Percentiles rank a stretch among this genome's conserved stretches.
Evolutionary conservation across 1,140 invertebrate genomes (phyloP).

Genomic region (Phymastichus coffea): DNA sequence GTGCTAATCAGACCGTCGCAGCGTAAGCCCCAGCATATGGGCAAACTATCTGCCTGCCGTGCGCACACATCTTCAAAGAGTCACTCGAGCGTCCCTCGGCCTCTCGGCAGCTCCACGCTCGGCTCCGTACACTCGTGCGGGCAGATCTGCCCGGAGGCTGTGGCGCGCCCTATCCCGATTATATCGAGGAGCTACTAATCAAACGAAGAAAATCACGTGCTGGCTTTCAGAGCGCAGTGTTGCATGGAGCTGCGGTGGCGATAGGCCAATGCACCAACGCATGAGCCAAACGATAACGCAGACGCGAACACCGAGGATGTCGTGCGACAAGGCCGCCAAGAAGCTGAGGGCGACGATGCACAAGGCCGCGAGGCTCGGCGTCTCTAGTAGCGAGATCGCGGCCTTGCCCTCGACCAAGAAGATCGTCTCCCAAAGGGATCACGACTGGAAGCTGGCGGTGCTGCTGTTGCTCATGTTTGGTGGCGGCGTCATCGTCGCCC

Average conservation of each 20-base stretch:
- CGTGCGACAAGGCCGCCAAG: constrained; percentile 50
- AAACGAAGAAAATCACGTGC: too few relatives aligned
- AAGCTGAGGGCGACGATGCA: constrained; percentile 46
- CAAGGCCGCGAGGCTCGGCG: constrained; percentile 48
- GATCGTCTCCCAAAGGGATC: constrained; percentile 48
- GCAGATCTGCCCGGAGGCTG: too few relatives aligned
- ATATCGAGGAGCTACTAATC: too few relatives aligned
- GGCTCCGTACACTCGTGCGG: background rate
- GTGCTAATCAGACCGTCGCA: background rate
- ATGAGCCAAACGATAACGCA: too few relatives aligned
- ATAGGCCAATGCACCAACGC: too few relatives aligned
- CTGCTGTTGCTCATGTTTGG: constrained; percentile 50
- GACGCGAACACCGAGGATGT: constrained; percentile 47
- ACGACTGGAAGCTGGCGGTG: constrained; percentile 52
- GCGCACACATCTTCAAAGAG: constrained; percentile 9
- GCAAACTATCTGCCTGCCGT: background rate
- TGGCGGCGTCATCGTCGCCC: constrained; percentile 49
- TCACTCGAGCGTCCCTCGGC: too few relatives aligned
- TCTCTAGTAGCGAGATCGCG: constrained; percentile 45
- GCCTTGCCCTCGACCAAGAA: constrained; percentile 45
- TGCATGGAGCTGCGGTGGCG: too few relatives aligned
- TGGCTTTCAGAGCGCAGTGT: too few relatives aligned
- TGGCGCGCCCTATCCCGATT: too few relatives aligned
- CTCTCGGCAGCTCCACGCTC: too few relatives aligned
- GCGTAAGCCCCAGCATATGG: background rate